Evolutionary conservation across 2,888 invertebrate species (phyloP).

Genomic region (Gonocerus acuteangulatus): DNA sequence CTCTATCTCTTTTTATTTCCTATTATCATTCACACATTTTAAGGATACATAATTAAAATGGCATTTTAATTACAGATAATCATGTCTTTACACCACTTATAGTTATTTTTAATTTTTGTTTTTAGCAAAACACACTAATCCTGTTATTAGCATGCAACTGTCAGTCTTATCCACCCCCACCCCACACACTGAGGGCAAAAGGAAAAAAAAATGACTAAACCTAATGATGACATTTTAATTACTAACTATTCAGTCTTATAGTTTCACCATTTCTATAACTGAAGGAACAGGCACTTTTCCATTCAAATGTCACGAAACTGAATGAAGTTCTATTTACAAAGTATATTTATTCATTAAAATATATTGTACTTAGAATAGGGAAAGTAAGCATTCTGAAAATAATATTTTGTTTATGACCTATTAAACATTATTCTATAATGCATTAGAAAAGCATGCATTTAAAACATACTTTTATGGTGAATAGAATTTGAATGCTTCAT

Average conservation of each 20-base stretch:
- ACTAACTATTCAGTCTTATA: constrained; percentile 35
- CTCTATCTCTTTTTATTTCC: constrained; percentile 5
- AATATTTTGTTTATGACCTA: no score
- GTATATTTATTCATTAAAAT: not conserved
- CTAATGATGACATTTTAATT: constrained; percentile 31
- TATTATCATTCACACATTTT: constrained; percentile 5
- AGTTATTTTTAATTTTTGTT: not conserved
- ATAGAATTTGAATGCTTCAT: no score
- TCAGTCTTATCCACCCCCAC: constrained; percentile 33
- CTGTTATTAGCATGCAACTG: constrained; percentile 15
- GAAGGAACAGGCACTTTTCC: constrained; percentile 32
- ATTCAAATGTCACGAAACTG: constrained; percentile 10
- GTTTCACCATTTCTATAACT: constrained; percentile 31
- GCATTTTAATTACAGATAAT: constrained; percentile 8
- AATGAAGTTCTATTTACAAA: constrained; percentile 21
- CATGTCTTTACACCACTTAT: constrained; percentile 5
- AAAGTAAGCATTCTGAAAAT: not conserved
- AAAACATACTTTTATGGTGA: no score
- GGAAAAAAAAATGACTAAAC: constrained; percentile 29
- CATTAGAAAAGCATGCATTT: no score
- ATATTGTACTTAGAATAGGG: no score
- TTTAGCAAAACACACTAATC: constrained; percentile 12
- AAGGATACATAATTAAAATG: constrained; percentile 8
- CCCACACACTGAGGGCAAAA: constrained; percentile 21
- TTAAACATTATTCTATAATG: no score